A percentile compares a stretch with the other conserved stretches of the same genome.
phyloP scores from a whole-genome alignment of 2,797 vertebrate genomes.

The Falco cherrug region DNA sequence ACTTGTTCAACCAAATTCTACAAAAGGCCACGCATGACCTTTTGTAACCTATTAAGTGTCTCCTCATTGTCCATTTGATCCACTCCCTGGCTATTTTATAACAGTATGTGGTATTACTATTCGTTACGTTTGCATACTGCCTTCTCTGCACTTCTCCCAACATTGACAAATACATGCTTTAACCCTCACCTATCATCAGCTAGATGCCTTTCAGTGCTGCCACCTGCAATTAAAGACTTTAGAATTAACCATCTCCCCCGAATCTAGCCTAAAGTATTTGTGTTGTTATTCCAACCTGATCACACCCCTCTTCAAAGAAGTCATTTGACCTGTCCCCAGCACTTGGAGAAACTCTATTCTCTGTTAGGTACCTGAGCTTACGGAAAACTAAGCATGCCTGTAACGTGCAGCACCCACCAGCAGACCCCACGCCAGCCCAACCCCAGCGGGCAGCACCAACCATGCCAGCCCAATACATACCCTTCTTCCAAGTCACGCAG shows the following conservation, averaged over 20 bases:
- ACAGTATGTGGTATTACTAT: background rate
- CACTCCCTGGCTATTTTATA: background rate
- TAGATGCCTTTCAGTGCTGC: background rate
- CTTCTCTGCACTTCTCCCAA: background rate
- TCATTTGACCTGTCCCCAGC: background rate
- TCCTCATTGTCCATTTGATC: background rate
- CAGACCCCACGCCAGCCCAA: background rate
- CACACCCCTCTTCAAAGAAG: background rate
- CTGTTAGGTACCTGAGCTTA: background rate
- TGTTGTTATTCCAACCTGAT: background rate
- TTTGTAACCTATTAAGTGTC: background rate
- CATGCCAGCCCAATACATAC: rapidly evolving
- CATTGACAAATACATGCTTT: background rate
- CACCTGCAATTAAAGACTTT: background rate
- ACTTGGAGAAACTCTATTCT: background rate
- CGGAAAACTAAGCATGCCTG: background rate
- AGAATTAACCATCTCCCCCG: background rate
- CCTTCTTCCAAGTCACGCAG: background rate
- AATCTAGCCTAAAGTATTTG: background rate
- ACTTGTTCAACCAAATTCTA: background rate
- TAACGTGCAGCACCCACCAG: rapidly evolving
- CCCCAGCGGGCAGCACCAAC: background rate
- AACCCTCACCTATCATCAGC: background rate
- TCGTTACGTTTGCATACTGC: background rate
- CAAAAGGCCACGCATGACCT: background rate